Evolutionary conservation across 2,113 vertebrate genomes (phyloP), one percentile per base, ranked within the genome.

Genomic region (Delphinus delphis): DNA sequence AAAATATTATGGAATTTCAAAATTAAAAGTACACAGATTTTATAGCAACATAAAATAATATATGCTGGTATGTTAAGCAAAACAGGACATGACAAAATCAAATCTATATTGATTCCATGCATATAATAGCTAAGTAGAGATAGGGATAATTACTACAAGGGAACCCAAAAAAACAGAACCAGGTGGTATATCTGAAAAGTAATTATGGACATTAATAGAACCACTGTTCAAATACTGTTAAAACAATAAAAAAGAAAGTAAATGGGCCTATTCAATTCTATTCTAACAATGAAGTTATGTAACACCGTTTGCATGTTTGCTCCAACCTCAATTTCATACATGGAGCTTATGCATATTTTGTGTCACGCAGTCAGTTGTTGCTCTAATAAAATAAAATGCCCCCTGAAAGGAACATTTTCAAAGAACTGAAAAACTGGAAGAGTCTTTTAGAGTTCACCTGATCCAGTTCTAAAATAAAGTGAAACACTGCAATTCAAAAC

Each of bases 221-320:
- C 21, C 23, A 79, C 13, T 84, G 2, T 60, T 89, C 18, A 76
- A 97, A 53, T 76, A 73, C 15, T 67, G 36, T 58, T 26, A 71
- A 82, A 68, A 93, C 9, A 68, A 62, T 82, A 96, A 63, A 87
- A 74, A 73, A 41, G n/a, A 60, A 97, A 84, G 50, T 7, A 82
- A 81, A 58, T 31, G 65, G 11, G 44, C 21, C 17, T 67, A 63
- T 70, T 25, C 17, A 28, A 33, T 60, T 82, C 53, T 71, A 25
- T 33, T 92, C 28, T 63, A 90, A 77, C 13, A 77, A 94, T 63
- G 33, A 85, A 88, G 76, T 41, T 31, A 50, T 3, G 12, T 68
- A 63, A 36, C 23, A 81, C 3, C 28, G 15, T 55, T 41, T 84
- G 44, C 41, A 74, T 41, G 26, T 70, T 77, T 88, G 68, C 21